Conservation (phyloP, 2,113 vertebrate genomes). For the Monopterus albus region DNA sequence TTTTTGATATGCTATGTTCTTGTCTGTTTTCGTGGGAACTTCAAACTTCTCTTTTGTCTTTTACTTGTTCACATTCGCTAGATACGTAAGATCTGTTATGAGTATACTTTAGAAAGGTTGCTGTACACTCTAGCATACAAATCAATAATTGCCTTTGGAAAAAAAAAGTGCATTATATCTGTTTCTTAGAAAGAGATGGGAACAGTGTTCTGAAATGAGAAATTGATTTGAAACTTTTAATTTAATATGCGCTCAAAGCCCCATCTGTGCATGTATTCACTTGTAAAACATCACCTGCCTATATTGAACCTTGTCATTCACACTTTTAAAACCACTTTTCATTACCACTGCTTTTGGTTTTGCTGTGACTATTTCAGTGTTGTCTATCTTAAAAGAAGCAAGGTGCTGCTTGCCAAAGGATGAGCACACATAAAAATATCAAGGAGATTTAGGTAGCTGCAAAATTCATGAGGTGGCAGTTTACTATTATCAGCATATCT, state of each 20-base stretch:
- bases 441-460: slow-evolving; percentile 63
- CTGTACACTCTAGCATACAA: slow-evolving; percentile 1
- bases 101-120: background rate
- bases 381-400: slow-evolving; percentile 25
- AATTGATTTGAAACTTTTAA: background rate
- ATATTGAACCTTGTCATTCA: slow-evolving; percentile 17
- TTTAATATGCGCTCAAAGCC: background rate
- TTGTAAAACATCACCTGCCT: background rate
- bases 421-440: slow-evolving; percentile 55
- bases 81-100: background rate
- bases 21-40: background rate
- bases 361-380: background rate
- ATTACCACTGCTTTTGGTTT: slow-evolving; percentile 9
- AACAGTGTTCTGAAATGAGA: background rate
- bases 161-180: background rate
- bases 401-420: slow-evolving; percentile 9
- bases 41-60: background rate
- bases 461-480: slow-evolving; percentile 64
- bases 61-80: background rate
- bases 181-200: background rate
- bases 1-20: background rate
- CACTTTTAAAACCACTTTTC: background rate
- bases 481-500: slow-evolving; percentile 51
- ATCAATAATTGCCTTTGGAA: slow-evolving; percentile 22
- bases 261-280: slow-evolving; percentile 13